A percentile compares a stretch with the other conserved stretches of the same genome.
Evolutionary conservation across 2,888 invertebrate genomes (phyloP).

Genomic region (Orthosia gracilis): DNA sequence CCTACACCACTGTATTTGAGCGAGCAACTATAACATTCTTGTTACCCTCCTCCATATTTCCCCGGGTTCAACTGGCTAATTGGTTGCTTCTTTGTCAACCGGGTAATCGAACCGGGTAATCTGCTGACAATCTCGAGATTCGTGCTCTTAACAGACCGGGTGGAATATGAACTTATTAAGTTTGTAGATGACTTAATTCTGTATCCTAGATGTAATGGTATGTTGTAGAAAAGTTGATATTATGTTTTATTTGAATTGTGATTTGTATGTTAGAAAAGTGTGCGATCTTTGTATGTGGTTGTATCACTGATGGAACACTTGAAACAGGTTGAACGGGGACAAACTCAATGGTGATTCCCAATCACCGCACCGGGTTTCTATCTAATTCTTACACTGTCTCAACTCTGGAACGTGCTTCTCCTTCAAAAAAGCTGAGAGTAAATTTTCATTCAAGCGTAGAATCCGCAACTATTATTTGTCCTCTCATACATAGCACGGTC

Average conservation of each 20-base stretch:
- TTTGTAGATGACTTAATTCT: conserved; percentile 33
- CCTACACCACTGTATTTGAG: conserved; percentile 37
- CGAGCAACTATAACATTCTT: conserved; percentile 56
- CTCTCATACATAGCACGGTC: too few relatives aligned
- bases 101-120: conserved; percentile 60
- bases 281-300: too few relatives aligned
- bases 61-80: conserved; percentile 54
- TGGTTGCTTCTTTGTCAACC: conserved; percentile 62
- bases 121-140: conserved; percentile 42
- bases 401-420: too few relatives aligned
- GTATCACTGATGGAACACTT: too few relatives aligned
- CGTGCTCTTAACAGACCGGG: conserved; percentile 33
- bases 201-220: neutral
- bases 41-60: conserved; percentile 49
- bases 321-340: too few relatives aligned
- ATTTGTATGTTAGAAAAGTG: neutral
- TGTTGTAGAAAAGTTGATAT: neutral
- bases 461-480: too few relatives aligned
- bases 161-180: conserved; percentile 37
- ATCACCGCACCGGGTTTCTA: too few relatives aligned
- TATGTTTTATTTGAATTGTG: neutral
- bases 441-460: too few relatives aligned
- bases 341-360: too few relatives aligned
- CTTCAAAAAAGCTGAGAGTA: too few relatives aligned
- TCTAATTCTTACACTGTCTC: too few relatives aligned